Evolutionary conservation across 2,888 invertebrate genomes (phyloP).

Genomic region (Vesta saturnalis): DNA sequence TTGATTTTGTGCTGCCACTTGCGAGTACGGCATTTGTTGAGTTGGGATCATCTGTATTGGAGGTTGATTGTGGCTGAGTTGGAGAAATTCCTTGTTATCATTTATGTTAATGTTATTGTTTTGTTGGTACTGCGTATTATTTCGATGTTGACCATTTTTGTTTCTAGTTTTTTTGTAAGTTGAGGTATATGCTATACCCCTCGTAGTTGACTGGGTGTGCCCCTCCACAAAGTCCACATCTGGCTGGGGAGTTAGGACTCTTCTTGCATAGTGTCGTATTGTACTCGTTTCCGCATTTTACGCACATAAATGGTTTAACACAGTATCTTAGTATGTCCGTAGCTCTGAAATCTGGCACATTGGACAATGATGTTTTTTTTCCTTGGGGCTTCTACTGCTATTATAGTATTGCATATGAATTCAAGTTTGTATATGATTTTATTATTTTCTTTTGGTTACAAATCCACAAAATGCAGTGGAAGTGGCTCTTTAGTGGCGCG

Average conservation of each 20-base stretch:
- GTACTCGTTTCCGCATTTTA: neutral
- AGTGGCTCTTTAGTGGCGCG: neutral
- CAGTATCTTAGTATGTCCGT: slow-evolving; percentile 35
- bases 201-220: too few species aligned
- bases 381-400: slow-evolving; percentile 40
- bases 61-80: neutral
- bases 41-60: neutral
- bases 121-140: slow-evolving; percentile 25
- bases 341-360: too few species aligned
- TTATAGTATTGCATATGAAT: slow-evolving; percentile 24
- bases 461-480: neutral
- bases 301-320: neutral
- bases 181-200: neutral
- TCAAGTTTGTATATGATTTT: slow-evolving; percentile 37
- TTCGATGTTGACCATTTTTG: too few species aligned
- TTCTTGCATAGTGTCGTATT: slow-evolving; percentile 25
- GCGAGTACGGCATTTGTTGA: neutral
- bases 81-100: neutral
- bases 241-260: neutral
- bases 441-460: neutral
- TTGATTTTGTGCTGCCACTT: neutral
- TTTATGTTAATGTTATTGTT: neutral
- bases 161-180: slow-evolving; percentile 14
- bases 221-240: slow-evolving; percentile 41
- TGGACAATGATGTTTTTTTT: slow-evolving; percentile 36